Evolutionary conservation across 37 sponge, comb jelly and placozoan genomes (phyloP), one percentile per base, ranked within the genome.

Genomic region (Cladorhizidae sp.): DNA sequence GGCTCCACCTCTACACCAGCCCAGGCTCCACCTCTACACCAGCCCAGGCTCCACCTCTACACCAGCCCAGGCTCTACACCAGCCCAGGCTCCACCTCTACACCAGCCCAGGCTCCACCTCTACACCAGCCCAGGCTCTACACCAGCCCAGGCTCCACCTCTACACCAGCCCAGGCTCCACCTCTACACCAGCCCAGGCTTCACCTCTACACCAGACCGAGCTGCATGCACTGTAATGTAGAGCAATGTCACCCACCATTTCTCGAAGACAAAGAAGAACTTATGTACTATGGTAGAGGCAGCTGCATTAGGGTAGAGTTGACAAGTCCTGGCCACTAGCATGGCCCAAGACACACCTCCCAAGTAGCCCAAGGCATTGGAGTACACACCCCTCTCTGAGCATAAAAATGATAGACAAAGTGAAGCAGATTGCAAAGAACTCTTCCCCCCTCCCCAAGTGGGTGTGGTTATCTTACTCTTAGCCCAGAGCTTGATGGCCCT

Each of bases 261-360:
- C 74, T 87, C 77, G 41, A 96, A 90, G 17, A 99, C 89, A 63
- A 94, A 92, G 92, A 99, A 99, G 89, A 99, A 93, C 74, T 99
- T 99, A 51, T 90, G 93, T 28, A 99, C 95, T 31, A 99, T 87
- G 20, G 92, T 96, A 18, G 91, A 84, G 39, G 99, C 93, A 36
- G 84, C 92, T 11, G 99, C 99, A 81, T 94, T 96, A 54, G 99
- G 99, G 51, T 99, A 99, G 36, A 99, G 86, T 65, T 99, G 99
- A 42, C 97, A 99, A 15, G 90, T 94, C 26, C 99, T 71, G 26
- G 99, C 99, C 67, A 99, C 98, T 38, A 99, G 83, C 86, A 99
- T 99, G 29, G 99, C 97, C 99, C 99, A 99, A 17, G 99, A 99
- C 58, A 99, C 99, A 20, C 99, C 99, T 2, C 99, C 99, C 32